These are phyloP conservation scores for Anguilla rostrata DNA, from an alignment of 2,113 vertebrate species.

Conservation along the genomic window DNA sequence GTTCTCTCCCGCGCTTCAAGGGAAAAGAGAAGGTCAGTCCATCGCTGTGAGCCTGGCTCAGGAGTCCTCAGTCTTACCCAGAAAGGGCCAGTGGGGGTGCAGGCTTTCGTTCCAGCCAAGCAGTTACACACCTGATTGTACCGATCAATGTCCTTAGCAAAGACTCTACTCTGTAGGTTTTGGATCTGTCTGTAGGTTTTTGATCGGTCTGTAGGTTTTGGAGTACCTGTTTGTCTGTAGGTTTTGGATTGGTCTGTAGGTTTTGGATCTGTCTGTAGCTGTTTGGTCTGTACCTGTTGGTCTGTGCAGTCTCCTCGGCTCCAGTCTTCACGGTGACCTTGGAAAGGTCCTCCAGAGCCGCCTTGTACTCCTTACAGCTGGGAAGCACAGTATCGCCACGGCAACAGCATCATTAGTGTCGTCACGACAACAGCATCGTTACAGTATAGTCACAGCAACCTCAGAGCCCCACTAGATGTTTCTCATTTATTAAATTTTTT, in stretches of 20 bases:
- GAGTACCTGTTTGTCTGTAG: background rate
- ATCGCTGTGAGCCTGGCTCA: background rate
- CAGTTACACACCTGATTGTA: too few relatives aligned
- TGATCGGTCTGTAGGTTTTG: background rate
- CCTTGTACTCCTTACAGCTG: slow-evolving; percentile 97
- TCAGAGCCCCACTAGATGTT: too few relatives aligned
- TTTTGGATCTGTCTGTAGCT: background rate
- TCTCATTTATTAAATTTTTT: too few relatives aligned
- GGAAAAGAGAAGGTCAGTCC: background rate
- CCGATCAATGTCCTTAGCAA: too few relatives aligned
- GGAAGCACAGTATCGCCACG: background rate
- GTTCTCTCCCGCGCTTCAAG: slow-evolving; percentile 71
- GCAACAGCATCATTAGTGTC: too few relatives aligned
- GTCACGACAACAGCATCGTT: background rate
- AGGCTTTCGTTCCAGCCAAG: too few relatives aligned
- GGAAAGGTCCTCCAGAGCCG: slow-evolving; percentile 89
- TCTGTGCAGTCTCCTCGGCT: slow-evolving; percentile 74
- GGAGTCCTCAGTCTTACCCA: too few relatives aligned
- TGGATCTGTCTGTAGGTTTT: too few relatives aligned
- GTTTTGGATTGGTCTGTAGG: background rate
- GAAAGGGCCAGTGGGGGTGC: too few relatives aligned
- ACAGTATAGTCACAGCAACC: too few relatives aligned
- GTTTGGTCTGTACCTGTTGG: background rate
- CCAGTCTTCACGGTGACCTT: slow-evolving; percentile 69
- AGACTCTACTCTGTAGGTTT: slow-evolving; percentile 33